Percentiles rank a stretch among this genome's conserved stretches.
Evolutionary conservation across 2,797 vertebrate species (phyloP).

Genomic region (Sebastes aleutianus): DNA sequence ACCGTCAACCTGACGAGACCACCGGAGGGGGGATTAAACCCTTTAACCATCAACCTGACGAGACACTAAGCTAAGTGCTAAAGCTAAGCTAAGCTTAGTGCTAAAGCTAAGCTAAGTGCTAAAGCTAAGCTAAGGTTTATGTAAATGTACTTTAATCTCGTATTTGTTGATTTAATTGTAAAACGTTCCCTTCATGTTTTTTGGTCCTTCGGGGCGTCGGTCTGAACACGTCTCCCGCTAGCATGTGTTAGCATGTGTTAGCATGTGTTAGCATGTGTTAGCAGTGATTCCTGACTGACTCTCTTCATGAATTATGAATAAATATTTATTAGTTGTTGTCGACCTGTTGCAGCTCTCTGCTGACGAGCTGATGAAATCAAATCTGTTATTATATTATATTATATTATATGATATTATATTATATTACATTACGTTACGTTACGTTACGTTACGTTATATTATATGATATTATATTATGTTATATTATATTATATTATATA

Average conservation of each 20-base stretch:
- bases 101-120: not conserved
- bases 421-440: too few species aligned
- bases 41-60: not conserved
- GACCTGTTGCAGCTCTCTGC: not conserved
- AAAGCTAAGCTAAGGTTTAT: not conserved
- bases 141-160: constrained; percentile 4
- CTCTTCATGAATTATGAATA: constrained; percentile 20
- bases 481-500: too few species aligned
- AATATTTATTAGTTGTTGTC: not conserved
- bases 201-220: not conserved
- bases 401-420: too few species aligned
- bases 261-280: constrained; percentile 6
- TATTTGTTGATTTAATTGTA: not conserved
- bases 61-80: not conserved
- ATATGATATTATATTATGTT: too few species aligned
- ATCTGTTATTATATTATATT: too few species aligned
- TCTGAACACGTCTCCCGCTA: not conserved
- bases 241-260: constrained; percentile 30
- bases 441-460: too few species aligned
- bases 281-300: not conserved
- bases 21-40: not conserved
- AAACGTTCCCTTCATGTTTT: not conserved
- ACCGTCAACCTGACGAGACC: not conserved
- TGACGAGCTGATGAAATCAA: not conserved
- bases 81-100: not conserved